A percentile compares a stretch with the other conserved stretches of the same genome.
These are phyloP conservation scores for Anarhynchus alexandrinus DNA, from an alignment of 2,113 vertebrate species.

Conservation along the genomic window DNA sequence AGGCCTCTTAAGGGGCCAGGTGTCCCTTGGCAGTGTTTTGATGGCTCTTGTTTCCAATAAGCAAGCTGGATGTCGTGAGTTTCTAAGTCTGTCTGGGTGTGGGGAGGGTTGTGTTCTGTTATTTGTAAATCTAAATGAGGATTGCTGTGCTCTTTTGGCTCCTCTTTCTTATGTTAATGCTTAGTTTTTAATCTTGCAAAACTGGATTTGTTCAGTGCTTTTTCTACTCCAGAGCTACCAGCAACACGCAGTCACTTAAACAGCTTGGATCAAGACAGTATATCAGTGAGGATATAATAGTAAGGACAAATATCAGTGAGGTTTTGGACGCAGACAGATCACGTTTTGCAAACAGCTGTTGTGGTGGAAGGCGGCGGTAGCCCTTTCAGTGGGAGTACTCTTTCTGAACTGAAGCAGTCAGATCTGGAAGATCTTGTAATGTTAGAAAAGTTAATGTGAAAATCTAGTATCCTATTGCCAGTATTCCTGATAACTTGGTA, in stretches of 20 bases:
- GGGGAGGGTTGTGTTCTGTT: background rate
- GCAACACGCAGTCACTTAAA: background rate
- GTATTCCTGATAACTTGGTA: background rate
- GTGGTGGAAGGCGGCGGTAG: background rate
- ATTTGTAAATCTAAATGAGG: background rate
- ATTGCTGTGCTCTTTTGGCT: background rate
- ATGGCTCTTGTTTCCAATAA: background rate
- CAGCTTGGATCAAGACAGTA: background rate
- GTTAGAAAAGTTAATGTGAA: background rate
- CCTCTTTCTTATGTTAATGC: background rate
- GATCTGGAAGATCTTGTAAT: background rate
- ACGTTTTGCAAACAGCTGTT: background rate
- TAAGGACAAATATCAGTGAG: background rate
- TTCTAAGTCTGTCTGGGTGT: background rate
- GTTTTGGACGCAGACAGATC: background rate
- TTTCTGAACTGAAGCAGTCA: background rate
- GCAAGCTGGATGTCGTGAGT: background rate
- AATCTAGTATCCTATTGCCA: background rate
- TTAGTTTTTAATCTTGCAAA: background rate
- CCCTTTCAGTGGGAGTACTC: background rate
- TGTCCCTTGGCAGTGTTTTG: slow-evolving; percentile 26
- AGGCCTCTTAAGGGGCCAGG: slow-evolving; percentile 48
- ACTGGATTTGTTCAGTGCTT: background rate
- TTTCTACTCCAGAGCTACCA: background rate
- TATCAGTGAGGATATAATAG: background rate